phyloP scores from a whole-genome alignment of 2,113 vertebrate species.

The Oxygymnocypris stewartii region DNA sequence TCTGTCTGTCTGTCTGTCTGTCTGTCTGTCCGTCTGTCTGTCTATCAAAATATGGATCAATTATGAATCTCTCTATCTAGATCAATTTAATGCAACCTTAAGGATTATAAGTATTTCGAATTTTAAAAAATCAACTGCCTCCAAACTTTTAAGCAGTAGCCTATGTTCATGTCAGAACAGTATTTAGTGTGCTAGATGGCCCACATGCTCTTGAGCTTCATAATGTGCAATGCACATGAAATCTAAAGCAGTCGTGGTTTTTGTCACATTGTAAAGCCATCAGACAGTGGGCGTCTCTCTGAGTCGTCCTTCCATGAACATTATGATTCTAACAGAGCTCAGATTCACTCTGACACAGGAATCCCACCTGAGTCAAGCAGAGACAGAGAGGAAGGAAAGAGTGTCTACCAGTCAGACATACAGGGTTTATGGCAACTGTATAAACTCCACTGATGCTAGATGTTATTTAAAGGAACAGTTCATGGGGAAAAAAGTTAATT shows the following conservation, averaged over 20 bases:
- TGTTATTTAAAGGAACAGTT: not conserved
- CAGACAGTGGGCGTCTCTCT: constrained; percentile 61
- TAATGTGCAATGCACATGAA: not conserved
- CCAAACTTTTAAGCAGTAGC: not conserved
- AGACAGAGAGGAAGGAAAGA: constrained; percentile 14
- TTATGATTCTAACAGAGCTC: constrained; percentile 73
- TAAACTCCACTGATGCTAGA: not conserved
- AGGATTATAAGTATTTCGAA: not conserved
- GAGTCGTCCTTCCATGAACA: constrained; percentile 59
- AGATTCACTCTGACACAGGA: constrained; percentile 49
- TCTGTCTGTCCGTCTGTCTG: too few species aligned
- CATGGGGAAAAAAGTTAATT: not conserved
- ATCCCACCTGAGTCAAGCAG: constrained; percentile 37
- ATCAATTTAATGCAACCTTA: not conserved
- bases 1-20: too few species aligned
- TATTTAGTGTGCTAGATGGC: not conserved
- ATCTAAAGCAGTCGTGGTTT: constrained; percentile 2
- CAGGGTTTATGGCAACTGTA: not conserved
- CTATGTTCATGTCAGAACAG: not conserved
- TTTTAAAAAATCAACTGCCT: not conserved
- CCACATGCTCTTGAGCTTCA: not conserved
- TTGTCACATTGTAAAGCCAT: constrained; percentile 74
- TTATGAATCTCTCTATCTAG: too few species aligned
- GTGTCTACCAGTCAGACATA: not conserved
- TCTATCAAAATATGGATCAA: too few species aligned